phyloP scores from a whole-genome alignment of 2,113 vertebrate species.

The Pachycephala philippinensis region DNA sequence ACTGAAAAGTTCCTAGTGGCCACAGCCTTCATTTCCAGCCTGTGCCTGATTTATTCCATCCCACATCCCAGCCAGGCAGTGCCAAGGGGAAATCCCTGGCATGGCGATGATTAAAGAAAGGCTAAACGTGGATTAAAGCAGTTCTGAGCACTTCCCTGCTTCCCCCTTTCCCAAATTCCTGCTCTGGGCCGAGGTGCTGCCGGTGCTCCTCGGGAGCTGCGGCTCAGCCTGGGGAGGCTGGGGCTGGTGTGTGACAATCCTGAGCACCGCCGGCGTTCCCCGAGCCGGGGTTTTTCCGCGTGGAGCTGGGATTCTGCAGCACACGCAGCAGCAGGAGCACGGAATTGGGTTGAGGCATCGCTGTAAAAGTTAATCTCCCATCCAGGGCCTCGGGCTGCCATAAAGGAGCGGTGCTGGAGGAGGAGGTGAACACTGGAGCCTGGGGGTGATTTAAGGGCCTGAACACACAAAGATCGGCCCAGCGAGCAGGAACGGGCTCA shows the following conservation, averaged over 20 bases:
- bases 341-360: neutral
- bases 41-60: neutral
- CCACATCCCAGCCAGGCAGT: neutral
- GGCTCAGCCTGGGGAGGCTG: fast-evolving
- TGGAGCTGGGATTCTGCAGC: neutral
- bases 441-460: slow-evolving; percentile 10
- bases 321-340: neutral
- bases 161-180: neutral
- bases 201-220: neutral
- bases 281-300: fast-evolving
- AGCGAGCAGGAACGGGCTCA: neutral
- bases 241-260: fast-evolving
- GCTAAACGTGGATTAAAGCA: neutral
- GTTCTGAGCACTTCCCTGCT: neutral
- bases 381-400: neutral
- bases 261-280: neutral
- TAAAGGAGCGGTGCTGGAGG: neutral
- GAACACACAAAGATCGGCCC: neutral
- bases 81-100: neutral
- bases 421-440: neutral
- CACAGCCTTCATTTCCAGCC: neutral
- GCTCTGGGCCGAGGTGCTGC: neutral
- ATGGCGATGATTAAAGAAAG: neutral
- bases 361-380: slow-evolving; percentile 24
- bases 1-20: neutral